Base-by-base conservation (phyloP, 2,888 invertebrate species). In the Tigriopus californicus region DNA sequence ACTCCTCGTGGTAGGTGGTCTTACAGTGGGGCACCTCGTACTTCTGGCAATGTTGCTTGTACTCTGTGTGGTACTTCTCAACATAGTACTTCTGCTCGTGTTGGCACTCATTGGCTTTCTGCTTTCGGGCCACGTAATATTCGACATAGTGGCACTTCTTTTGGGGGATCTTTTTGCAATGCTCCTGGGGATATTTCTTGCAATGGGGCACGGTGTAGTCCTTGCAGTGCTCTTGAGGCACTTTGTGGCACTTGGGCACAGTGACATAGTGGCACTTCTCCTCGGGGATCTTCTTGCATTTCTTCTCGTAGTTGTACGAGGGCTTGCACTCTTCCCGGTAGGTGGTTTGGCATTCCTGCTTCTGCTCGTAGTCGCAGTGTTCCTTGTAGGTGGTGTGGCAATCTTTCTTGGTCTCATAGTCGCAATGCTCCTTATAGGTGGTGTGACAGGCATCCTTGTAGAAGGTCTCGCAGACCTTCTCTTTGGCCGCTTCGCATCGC, bases 281-380 rank as follows among this genome's bases (percentile, higher is more conserved):
- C 15, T 54, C 15, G 8, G 54, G 54, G 54, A 54, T 40, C 22
- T 54, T 54, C 40, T 33, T 54, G 22, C 54, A 54, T 15, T 54
- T 54, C 54, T 54, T 54, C 22, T 41, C 54, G 22, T 54, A 54
- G 20, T 54, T 40, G 40, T 54, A 54, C 15, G 40, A 40, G 41
- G 54, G 54, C 41, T 54, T 54, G 41, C 54, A 54, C 15, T 54
- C 54, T 41, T 54, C 54, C 15, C n/a, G 15, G 22, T 54, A 54
- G 24, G 40, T 40, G 18, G 54, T 54, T 11, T 40, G 15, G 15
- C 54, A 54, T 41, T 40, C 41, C 18, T 54, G 54, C 41, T 54
- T 33, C 40, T 54, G 15, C 41, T 54, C 54, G 15, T 54, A 54
- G 33, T 33, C 15, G 41, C 54, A 54, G 18, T 54, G 10, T 15